phyloP scores from a whole-genome alignment of 2,888 invertebrate species.

The Scaptomyza reducta region DNA sequence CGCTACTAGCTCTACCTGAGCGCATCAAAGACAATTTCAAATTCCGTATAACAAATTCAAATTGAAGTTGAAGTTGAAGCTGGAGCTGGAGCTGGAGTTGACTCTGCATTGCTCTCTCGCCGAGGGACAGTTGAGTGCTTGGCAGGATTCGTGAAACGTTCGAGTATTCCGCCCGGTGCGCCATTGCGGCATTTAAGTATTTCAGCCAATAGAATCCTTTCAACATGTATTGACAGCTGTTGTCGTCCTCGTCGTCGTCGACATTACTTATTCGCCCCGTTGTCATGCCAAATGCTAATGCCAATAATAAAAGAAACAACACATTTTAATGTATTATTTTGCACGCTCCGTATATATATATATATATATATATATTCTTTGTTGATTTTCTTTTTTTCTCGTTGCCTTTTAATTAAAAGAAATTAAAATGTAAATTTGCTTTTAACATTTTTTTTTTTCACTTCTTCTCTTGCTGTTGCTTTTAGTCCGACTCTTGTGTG shows the following conservation, averaged over 20 bases:
- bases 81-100: too few species aligned
- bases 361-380: not conserved
- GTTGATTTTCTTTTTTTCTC: slow-evolving; percentile 24
- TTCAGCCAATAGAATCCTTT: slow-evolving; percentile 49
- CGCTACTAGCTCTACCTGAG: not conserved
- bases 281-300: slow-evolving; percentile 65
- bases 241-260: slow-evolving; percentile 41
- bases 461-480: slow-evolving; percentile 4
- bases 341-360: slow-evolving; percentile 1
- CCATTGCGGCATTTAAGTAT: slow-evolving; percentile 36
- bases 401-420: slow-evolving; percentile 73
- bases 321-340: slow-evolving; percentile 67
- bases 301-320: slow-evolving; percentile 35
- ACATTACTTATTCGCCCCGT: slow-evolving; percentile 56
- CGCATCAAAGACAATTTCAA: slow-evolving; percentile 45
- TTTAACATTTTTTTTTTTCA: slow-evolving; percentile 29
- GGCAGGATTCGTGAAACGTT: slow-evolving; percentile 11
- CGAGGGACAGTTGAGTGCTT: slow-evolving; percentile 37
- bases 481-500: not conserved
- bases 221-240: slow-evolving; percentile 59
- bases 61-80: not conserved
- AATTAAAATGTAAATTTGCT: slow-evolving; percentile 75
- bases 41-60: slow-evolving; percentile 18
- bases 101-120: slow-evolving; percentile 8
- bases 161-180: slow-evolving; percentile 28